Conservation (phyloP, 2,797 vertebrate species). For the Epinephelus coioides region DNA sequence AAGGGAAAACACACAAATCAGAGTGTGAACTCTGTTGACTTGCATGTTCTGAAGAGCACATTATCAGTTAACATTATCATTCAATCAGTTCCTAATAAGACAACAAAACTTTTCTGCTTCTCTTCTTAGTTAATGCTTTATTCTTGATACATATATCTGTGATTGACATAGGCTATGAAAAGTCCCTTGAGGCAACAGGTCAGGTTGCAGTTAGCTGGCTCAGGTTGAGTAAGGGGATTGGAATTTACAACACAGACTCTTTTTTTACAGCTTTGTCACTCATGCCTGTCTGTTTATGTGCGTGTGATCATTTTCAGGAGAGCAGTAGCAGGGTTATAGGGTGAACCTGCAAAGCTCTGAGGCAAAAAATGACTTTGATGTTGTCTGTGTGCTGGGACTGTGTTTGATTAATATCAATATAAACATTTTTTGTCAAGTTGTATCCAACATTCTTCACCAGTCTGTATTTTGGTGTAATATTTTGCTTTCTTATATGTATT, state of each 20-base stretch:
- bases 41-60: not conserved
- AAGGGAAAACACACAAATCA: slow-evolving; percentile 2
- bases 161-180: slow-evolving; percentile 21
- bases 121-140: not conserved
- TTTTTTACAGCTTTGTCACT: slow-evolving; percentile 60
- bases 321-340: not conserved
- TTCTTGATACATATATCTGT: slow-evolving; percentile 22
- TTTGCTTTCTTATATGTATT: not conserved
- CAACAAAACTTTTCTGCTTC: not conserved
- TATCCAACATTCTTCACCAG: not conserved
- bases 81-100: too few species aligned
- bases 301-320: slow-evolving; percentile 25
- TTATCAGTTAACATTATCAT: too few species aligned
- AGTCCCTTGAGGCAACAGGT: slow-evolving; percentile 27
- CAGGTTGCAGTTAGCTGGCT: slow-evolving; percentile 45
- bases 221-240: slow-evolving; percentile 49
- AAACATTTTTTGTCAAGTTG: not conserved
- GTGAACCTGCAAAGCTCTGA: slow-evolving; percentile 26
- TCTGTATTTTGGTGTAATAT: not conserved
- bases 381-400: not conserved
- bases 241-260: slow-evolving; percentile 64
- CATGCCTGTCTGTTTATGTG: slow-evolving; percentile 40
- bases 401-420: not conserved
- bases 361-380: slow-evolving; percentile 34
- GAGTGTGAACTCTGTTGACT: not conserved